Evolutionary conservation across 2,113 vertebrate species (phyloP).

Genomic region (Pao palembangensis): DNA sequence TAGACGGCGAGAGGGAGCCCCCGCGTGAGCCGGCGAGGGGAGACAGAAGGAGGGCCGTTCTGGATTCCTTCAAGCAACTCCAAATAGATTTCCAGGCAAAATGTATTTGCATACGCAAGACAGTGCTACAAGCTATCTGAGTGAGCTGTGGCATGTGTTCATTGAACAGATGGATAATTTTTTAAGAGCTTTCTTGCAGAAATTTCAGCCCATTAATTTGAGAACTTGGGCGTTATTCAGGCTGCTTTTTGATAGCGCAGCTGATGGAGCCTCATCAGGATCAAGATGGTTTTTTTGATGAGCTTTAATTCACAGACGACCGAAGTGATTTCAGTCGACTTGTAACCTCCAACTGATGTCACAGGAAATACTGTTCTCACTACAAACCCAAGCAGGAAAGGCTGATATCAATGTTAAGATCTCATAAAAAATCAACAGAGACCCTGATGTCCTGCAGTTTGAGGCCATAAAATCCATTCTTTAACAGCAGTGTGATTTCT

Average conservation of each 20-base stretch:
- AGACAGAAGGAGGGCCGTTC: conserved; percentile 79
- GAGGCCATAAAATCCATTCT: not conserved
- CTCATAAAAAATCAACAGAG: too few relatives aligned
- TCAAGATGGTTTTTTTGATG: conserved; percentile 9
- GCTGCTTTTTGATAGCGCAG: conserved; percentile 20
- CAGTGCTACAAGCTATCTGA: conserved; percentile 73
- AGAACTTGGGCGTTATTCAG: conserved; percentile 55
- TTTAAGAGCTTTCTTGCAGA: conserved; percentile 73
- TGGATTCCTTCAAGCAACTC: conserved; percentile 81
- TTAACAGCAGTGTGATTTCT: too few relatives aligned
- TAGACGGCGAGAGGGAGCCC: conserved; percentile 51
- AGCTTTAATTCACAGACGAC: not conserved
- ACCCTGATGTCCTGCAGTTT: not conserved
- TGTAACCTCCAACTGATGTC: not conserved
- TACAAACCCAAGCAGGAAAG: not conserved
- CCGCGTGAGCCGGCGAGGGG: conserved; percentile 51
- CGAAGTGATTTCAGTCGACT: not conserved
- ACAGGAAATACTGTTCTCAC: too few relatives aligned
- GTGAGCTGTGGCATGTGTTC: conserved; percentile 69
- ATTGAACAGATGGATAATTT: conserved; percentile 75
- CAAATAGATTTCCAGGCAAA: conserved; percentile 84
- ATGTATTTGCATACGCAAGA: conserved; percentile 81
- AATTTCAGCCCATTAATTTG: conserved; percentile 71
- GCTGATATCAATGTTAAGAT: too few relatives aligned
- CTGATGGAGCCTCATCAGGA: conserved; percentile 19